Percentiles rank a stretch among this genome's conserved stretches.
phyloP scores from a whole-genome alignment of 2,113 vertebrate species.

The Caranx melampygus region DNA sequence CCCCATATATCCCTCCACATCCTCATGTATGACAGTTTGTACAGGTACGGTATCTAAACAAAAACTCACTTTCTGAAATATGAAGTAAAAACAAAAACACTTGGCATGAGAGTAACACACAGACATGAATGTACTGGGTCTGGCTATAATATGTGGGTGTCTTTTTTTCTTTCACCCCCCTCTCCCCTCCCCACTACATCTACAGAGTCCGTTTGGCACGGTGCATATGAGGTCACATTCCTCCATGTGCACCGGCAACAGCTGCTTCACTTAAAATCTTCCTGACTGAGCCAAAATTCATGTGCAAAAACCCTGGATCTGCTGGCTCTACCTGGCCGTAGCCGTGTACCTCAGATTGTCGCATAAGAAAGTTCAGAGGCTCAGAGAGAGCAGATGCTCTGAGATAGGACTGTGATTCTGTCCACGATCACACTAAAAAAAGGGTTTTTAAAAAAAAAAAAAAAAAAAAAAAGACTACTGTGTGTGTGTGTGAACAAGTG shows the following conservation, averaged over 20 bases:
- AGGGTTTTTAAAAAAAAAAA: not conserved
- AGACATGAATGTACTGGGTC: conserved; percentile 56
- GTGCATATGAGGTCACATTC: not conserved
- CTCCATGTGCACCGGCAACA: not conserved
- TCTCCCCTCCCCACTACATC: not conserved
- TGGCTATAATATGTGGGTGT: conserved; percentile 1
- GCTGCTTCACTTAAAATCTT: conserved; percentile 45
- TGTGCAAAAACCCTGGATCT: conserved; percentile 16
- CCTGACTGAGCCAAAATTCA: conserved; percentile 43
- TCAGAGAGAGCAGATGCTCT: not conserved
- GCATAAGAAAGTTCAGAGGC: not conserved
- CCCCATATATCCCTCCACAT: not conserved
- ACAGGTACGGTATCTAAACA: not conserved
- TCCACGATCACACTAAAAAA: not conserved
- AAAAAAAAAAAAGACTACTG: too few species aligned
- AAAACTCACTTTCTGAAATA: not conserved
- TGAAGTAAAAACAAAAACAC: conserved; percentile 35
- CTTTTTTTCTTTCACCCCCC: not conserved
- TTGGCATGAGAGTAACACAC: not conserved
- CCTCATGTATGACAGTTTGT: not conserved
- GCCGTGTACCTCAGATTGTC: conserved; percentile 37
- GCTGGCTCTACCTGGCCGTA: not conserved
- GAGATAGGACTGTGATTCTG: not conserved
- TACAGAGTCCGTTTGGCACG: not conserved
- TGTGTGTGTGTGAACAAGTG: conserved; percentile 2